Base-by-base conservation (phyloP, 64 coral and sea anemone species). In the Stichodactyla helianthus region DNA sequence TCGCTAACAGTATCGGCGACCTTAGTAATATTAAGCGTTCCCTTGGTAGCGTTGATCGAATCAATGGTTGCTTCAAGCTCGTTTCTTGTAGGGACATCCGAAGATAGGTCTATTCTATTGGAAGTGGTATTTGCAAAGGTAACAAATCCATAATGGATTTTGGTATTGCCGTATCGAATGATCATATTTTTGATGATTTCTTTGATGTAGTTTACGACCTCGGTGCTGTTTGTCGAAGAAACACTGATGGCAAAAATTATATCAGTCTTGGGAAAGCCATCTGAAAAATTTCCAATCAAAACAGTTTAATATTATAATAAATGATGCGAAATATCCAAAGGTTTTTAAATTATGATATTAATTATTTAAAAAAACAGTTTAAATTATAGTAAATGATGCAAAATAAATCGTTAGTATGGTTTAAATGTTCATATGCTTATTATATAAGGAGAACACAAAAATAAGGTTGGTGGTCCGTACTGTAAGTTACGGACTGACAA, bases 91-190 rank as follows among this genome's bases (percentile, higher is more conserved):
- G 78, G 78, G 15, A 54, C 52, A 54, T 81, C 51, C 53, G 78
- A 51, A 81, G 78, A 81, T 51, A 81, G 50, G 31, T 58, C 50
- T 19, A 92, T 55, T 82, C 17, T 20, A 12, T 74, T 87, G 6
- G 84, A 53, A 15, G 65, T 51, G 5, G 22, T 79, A 16, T 51
- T 53, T 44, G 85, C 90, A 79, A 82, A 92, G 17, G 71, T 50
- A 57, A 92, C 77, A 14, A 87, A 18, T 17, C 90, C 86, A 44
- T 79, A 87, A 31, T 71, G 44, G 13, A 92, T 79, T 82, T 65
- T 87, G 4, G 52, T 26, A 5, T 52, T 80, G 27, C 84, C 84
- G 52, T 92, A 92, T 15, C 85, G 84, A 19, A 78, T 79, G 1
- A 87, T n/a, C 13, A 92, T 86, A 51, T 77, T 71, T 4, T 82